These are phyloP conservation scores for Serranus cabrilla DNA, from an alignment of 2,797 vertebrate species.

Conservation along the genomic window DNA sequence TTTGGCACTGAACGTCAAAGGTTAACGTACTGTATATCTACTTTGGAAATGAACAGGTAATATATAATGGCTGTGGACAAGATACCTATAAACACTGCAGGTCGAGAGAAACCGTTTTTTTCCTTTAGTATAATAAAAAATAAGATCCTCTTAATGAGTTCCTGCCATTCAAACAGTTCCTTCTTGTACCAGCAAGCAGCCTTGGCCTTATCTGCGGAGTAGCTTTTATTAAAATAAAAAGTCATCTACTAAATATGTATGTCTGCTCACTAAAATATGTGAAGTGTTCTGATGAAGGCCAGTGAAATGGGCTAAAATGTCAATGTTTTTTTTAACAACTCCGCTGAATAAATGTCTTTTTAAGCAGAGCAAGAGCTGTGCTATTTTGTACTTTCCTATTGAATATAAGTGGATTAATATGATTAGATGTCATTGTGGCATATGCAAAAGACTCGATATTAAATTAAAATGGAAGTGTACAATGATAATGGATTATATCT, in stretches of 20 bases:
- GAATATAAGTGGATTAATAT: not conserved
- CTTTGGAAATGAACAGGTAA: slow-evolving; percentile 19
- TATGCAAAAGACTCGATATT: slow-evolving; percentile 10
- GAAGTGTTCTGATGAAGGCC: not conserved
- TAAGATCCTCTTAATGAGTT: slow-evolving; percentile 16
- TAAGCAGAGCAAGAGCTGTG: not conserved
- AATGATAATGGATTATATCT: not conserved
- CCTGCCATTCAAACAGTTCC: not conserved
- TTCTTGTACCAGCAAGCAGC: slow-evolving; percentile 4
- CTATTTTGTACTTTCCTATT: not conserved
- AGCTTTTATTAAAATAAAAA: slow-evolving; percentile 22
- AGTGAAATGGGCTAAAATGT: not conserved
- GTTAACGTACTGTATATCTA: slow-evolving; percentile 17
- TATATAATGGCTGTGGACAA: not conserved
- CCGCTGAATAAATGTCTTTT: not conserved
- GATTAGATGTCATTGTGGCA: slow-evolving; percentile 5
- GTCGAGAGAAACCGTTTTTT: not conserved
- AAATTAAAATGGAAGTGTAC: not conserved
- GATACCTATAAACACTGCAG: slow-evolving; percentile 3
- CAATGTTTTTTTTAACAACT: not conserved
- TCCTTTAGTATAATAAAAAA: slow-evolving; percentile 4
- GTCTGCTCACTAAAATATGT: not conserved
- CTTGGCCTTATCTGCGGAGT: not conserved
- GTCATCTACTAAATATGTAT: too few relatives aligned
- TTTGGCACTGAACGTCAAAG: slow-evolving; percentile 20